Conservation (phyloP, 2,113 vertebrate species). For the Argyrosomus japonicus region DNA sequence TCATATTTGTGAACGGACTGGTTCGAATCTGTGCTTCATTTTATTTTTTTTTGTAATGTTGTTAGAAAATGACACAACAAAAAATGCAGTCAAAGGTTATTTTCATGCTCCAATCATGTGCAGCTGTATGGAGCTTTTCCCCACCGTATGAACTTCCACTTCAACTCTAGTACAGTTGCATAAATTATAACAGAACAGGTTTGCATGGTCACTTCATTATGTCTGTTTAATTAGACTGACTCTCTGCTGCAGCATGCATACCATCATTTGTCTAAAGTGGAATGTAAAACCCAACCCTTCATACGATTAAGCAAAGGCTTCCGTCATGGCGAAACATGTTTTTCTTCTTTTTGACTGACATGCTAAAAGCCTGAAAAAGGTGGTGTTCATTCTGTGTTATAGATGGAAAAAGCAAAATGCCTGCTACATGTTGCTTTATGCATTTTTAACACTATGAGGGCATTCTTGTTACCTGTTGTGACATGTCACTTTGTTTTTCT, state of each 20-base stretch:
- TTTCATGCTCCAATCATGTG: background rate
- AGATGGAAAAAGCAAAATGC: background rate
- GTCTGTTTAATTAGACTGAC: background rate
- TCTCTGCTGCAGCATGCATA: background rate
- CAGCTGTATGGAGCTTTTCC: conserved; percentile 1
- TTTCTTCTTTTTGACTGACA: conserved; percentile 34
- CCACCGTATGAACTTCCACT: background rate
- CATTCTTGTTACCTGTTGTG: conserved; percentile 5
- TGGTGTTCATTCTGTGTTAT: background rate
- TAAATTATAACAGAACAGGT: background rate
- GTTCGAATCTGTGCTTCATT: background rate
- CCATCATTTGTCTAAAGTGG: background rate
- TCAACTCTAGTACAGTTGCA: background rate
- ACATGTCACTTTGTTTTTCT: conserved; percentile 34
- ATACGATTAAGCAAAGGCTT: conserved; percentile 48
- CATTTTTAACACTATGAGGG: background rate
- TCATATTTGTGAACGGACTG: background rate
- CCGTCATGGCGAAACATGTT: conserved; percentile 33
- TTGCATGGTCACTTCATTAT: background rate
- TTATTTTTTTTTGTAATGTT: background rate
- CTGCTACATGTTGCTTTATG: too few relatives aligned
- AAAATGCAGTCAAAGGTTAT: background rate
- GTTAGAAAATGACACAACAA: background rate
- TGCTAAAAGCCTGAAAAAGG: background rate
- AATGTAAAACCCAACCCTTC: conserved; percentile 33